Evolutionary conservation across 2,797 vertebrate species (phyloP), one percentile per base, ranked within the genome.

Genomic region (Parauchenoglanis punctatus): DNA sequence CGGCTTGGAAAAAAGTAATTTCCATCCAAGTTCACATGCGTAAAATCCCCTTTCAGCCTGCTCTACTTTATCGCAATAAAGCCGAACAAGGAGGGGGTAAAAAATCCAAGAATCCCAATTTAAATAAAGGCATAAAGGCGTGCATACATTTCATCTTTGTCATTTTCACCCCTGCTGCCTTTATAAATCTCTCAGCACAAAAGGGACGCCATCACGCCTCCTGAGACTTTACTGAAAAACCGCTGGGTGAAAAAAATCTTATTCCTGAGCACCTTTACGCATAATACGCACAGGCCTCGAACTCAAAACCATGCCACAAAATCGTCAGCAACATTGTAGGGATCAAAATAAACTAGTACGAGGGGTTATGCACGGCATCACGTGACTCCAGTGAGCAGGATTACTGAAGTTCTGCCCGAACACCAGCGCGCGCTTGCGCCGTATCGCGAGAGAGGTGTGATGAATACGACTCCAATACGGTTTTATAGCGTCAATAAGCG

Each of bases 1-100:
- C 90, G 90, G 88, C 84, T 90, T 82, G 91, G 91, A 91, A 91
- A 83, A 91, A 91, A 87, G 88, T 90, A 59, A 88, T 87, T 86
- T 91, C 85, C 89, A 91, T 90, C 86, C 90, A 90, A 91, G 90
- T 92, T 93, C 93, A 91, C 88, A 86, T 91, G 92, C 92, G 93
- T 92, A 91, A 94, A 94, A 94, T 94, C 93, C 93, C 91, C 92
- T 91, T 93, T 85, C 91, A 86, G 89, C 89, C 85, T 84, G 92
- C 91, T 93, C 93, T 92, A 92, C 93, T 95, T 93, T 94, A 92
- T 94, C 93, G 93, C 92, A 93, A 93, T 94, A 93, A 94, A 95
- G 93, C 93, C 91, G 93, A 93, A 83, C 23, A 85, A 76, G 83
- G 65, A 46, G 15, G 49, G 10, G 49, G 10, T 7, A 68, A 75